Percentiles rank a stretch among this genome's conserved stretches.
These are phyloP conservation scores for Laterallus jamaicensis DNA, from an alignment of 2,113 vertebrate genomes.

Conservation along the genomic window DNA sequence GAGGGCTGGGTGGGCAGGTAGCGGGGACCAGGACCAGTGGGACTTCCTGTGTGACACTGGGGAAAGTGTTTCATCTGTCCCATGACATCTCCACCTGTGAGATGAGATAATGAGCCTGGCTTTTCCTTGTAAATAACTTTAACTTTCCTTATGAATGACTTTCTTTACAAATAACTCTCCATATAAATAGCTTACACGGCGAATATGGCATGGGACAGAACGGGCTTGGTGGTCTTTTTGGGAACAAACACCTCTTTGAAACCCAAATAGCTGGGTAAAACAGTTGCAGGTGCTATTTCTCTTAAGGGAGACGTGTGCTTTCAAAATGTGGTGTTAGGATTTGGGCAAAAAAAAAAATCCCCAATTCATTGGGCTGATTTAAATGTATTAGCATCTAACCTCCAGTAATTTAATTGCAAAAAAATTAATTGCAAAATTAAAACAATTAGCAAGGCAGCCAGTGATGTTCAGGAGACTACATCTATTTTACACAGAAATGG, in stretches of 20 bases:
- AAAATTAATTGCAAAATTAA: slow-evolving; percentile 27
- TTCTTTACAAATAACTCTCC: slow-evolving; percentile 38
- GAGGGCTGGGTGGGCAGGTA: not conserved
- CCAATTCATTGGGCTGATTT: slow-evolving; percentile 14
- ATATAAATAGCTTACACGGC: slow-evolving; percentile 41
- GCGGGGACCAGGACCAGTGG: accelerated
- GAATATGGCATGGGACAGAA: slow-evolving; percentile 22
- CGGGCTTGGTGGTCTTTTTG: slow-evolving; percentile 31
- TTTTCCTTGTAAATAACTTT: slow-evolving; percentile 27
- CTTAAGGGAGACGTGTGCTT: slow-evolving; percentile 47
- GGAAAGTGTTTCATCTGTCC: not conserved
- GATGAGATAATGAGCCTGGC: not conserved
- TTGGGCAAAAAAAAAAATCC: not conserved
- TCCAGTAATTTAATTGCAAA: slow-evolving; percentile 19
- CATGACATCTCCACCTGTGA: not conserved
- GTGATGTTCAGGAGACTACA: not conserved
- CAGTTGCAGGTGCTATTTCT: slow-evolving; percentile 53
- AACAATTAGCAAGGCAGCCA: not conserved
- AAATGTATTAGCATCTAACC: slow-evolving; percentile 46
- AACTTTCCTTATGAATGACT: slow-evolving; percentile 45
- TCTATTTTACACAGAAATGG: not conserved
- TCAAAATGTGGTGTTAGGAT: slow-evolving; percentile 38
- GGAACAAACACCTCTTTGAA: slow-evolving; percentile 43
- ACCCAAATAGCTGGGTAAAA: slow-evolving; percentile 53
- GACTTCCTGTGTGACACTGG: not conserved